Base-by-base conservation (phyloP, 2,797 vertebrate species). In the Pelodytes ibericus region DNA sequence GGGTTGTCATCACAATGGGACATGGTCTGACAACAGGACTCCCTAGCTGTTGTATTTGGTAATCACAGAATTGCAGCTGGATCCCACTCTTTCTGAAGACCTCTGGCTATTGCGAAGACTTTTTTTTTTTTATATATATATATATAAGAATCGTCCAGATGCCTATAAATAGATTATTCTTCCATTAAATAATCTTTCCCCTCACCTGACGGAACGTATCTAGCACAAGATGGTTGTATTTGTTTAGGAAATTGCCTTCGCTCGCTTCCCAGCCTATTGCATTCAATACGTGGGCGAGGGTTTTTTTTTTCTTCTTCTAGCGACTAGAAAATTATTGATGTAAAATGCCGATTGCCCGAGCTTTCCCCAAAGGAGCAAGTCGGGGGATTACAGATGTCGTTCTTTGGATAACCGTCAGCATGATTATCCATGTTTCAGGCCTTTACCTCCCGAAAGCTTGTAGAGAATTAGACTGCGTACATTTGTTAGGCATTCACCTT, bases 31-130 rank as follows among this genome's bases (percentile, higher is more conserved):
- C 44, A 44, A 39, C 51, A 24, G 47, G 30, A 6, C 51, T 3
- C 18, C n/a, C 4, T n/a, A 18, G 20, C 44, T 2, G 20, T 16
- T 26, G 60, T 26, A 31, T 25, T 20, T 20, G 0, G 20, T 64
- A 53, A 73, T 73, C 71, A 24, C 72, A 36, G 0, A 18, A 39
- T 53, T 60, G 62, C 62, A 74, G 62, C 51, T 22, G 41, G 51
- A 25, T 26, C 8, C 18, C 49, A 27, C 10, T 26, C n/a, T 31
- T 13, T 22, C 65, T 13, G 33, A 44, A 20, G 64, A 51, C 30
- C 29, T 22, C 4, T 49, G 39, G 39, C 13, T 25, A 31, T n/a
- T 61, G 70, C 3, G 29, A 26, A 15, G 10, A 1, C 9, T 15
- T 60, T 2, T 7, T 3, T n/a, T 26, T n/a, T n/a, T n/a, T n/a